These are phyloP conservation scores for Ashinkailepas kermadecensis DNA, from an alignment of 2,888 invertebrate species.

Conservation along the genomic window DNA sequence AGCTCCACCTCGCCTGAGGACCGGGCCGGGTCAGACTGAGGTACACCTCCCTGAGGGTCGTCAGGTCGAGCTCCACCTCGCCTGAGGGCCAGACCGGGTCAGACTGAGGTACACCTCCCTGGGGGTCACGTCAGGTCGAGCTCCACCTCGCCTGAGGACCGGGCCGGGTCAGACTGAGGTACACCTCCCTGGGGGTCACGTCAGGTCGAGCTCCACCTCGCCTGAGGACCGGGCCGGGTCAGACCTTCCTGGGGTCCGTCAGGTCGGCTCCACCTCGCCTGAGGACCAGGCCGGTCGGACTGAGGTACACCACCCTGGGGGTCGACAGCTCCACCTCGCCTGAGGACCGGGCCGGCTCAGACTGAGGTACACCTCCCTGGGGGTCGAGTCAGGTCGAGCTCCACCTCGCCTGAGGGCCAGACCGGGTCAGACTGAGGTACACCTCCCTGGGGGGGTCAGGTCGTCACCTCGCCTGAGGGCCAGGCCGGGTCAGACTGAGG, in stretches of 20 bases:
- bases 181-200: too few relatives aligned
- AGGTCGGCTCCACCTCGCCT: too few relatives aligned
- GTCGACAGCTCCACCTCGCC: conserved; percentile 39
- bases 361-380: too few relatives aligned
- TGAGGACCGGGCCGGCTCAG: not conserved
- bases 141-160: conserved; percentile 31
- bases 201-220: conserved; percentile 40
- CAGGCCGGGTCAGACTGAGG: too few relatives aligned
- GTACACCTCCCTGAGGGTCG: too few relatives aligned
- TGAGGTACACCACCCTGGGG: not conserved
- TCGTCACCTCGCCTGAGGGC: too few relatives aligned
- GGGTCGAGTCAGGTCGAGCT: conserved; percentile 39
- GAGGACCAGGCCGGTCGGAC: too few relatives aligned
- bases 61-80: conserved; percentile 40
- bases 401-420: conserved; percentile 31
- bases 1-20: too few relatives aligned
- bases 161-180: not conserved
- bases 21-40: too few relatives aligned
- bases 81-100: conserved; percentile 24
- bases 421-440: not conserved
- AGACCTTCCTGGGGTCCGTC: too few relatives aligned
- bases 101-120: too few relatives aligned
- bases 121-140: conserved; percentile 39
- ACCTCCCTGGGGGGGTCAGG: too few relatives aligned
- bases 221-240: conserved; percentile 24